Evolutionary conservation across 2,888 invertebrate genomes (phyloP), one percentile per base, ranked within the genome.

Genomic region (Eurytoma adleriae): DNA sequence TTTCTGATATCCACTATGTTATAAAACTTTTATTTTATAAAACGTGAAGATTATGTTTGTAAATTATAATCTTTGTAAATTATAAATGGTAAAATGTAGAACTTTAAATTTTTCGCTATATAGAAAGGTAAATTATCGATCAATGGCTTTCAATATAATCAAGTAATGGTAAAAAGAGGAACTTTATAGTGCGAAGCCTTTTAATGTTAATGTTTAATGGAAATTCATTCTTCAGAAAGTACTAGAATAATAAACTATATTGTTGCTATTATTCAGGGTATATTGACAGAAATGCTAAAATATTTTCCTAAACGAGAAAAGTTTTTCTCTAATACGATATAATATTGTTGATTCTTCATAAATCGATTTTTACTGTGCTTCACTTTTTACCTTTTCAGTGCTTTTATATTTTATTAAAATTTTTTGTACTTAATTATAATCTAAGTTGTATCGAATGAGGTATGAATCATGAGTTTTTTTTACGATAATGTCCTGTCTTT

Each of bases 351-450:
- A 77, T 75, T 68, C n/a, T 68, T 12, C 13, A 14, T 61, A n/a
- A 70, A 54, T 2, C 57, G 61, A 20, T 73, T 72, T 59, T 13
- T 73, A 68, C 24, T 56, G 50, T 68, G 64, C 59, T 48, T 13
- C n/a, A 57, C 27, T 77, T 57, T 56, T 3, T n/a, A 13, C 18
- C 18, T 54, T 71, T 78, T 56, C 48, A 62, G 56, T 66, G 52
- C 59, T 75, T 77, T 57, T 59, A 30, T 62, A 72, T 54, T 72
- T 67, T 56, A 59, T 50, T 62, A 30, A 54, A 67, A 76, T 66
- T 75, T 66, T 73, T 79, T 79, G 70, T 75, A 71, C 62, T 79
- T 79, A 61, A 52, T 69, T 67, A 20, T 76, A 50, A 20, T 54
- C 40, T 72, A 62, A 24, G 24, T 24, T 24, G 24, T 24, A 24